phyloP scores from a whole-genome alignment of 2,113 vertebrate genomes.

The Bubo blakistoni region DNA sequence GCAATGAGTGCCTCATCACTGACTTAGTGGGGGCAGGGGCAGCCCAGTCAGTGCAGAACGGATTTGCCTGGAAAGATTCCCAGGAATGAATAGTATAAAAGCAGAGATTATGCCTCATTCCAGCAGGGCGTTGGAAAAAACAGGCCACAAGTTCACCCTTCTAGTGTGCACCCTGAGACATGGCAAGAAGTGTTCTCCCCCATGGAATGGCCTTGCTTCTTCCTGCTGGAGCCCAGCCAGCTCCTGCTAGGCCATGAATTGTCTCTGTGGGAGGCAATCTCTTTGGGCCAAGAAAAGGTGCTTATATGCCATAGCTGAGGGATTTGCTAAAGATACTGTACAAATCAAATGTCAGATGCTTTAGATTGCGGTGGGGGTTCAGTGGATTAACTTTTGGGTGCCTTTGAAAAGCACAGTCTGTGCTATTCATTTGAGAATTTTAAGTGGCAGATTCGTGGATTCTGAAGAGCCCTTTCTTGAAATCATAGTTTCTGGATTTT shows the following conservation, averaged over 20 bases:
- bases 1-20: background rate
- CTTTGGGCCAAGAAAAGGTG: background rate
- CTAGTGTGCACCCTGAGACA: background rate
- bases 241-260: background rate
- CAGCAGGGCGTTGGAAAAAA: background rate
- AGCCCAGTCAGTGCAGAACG: background rate
- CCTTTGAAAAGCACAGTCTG: background rate
- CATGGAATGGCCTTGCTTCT: background rate
- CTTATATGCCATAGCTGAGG: background rate
- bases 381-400: background rate
- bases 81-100: background rate
- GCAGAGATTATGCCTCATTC: background rate
- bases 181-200: background rate
- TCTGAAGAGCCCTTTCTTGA: background rate
- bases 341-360: background rate
- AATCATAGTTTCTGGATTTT: background rate
- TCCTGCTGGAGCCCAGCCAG: background rate
- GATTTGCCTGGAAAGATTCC: conserved; percentile 23
- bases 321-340: background rate
- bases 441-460: background rate
- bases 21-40: background rate
- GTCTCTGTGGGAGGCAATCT: background rate
- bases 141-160: background rate
- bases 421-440: background rate
- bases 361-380: background rate